Evolutionary conservation across 1,140 invertebrate genomes (phyloP).

Genomic region (Alviniconcha marisindica): DNA sequence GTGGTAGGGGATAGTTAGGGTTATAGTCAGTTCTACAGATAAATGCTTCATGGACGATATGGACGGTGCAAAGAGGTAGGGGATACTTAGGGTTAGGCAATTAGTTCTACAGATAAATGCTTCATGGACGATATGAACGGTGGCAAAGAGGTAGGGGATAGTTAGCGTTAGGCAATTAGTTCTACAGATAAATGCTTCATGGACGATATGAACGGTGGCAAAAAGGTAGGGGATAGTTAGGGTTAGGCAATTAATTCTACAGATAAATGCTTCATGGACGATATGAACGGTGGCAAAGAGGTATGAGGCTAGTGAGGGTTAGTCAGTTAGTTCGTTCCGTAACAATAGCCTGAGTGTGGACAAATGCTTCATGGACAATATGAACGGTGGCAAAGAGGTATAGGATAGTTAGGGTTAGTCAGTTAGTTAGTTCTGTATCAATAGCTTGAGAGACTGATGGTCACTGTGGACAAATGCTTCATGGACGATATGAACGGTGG

Average conservation of each 20-base stretch:
- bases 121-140: constrained; percentile 53
- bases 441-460: too few species aligned
- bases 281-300: constrained; percentile 49
- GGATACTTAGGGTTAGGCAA: too few species aligned
- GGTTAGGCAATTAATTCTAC: too few species aligned
- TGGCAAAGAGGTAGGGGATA: constrained; percentile 48
- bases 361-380: constrained; percentile 53
- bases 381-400: constrained; percentile 53
- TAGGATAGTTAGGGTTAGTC: too few species aligned
- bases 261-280: constrained; percentile 53
- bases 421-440: too few species aligned
- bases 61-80: constrained; percentile 52
- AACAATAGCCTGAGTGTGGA: too few species aligned
- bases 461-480: constrained; percentile 47
- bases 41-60: constrained; percentile 54
- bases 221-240: constrained; percentile 49
- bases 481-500: constrained; percentile 50
- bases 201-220: constrained; percentile 48
- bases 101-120: too few species aligned
- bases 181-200: constrained; percentile 50
- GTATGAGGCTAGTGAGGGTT: constrained; percentile 48
- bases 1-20: constrained; percentile 48
- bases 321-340: too few species aligned
- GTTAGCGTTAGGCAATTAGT: too few species aligned
- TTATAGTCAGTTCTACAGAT: too few species aligned